Evolutionary conservation across 2,888 invertebrate genomes (phyloP).

Genomic region (Lingula anatina): DNA sequence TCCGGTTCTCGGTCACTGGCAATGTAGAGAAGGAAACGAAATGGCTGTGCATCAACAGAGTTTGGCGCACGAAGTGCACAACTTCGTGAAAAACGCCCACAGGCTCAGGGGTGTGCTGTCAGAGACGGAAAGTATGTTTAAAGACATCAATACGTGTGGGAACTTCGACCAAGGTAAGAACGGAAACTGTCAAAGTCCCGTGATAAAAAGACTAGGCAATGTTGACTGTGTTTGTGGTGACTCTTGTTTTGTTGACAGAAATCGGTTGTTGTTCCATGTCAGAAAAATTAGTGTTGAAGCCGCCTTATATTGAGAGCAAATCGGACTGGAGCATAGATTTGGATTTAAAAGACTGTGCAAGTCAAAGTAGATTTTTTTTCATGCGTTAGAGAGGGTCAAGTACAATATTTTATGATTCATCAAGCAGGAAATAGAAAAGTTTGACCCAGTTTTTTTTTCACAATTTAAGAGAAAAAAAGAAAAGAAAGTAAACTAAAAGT

Average conservation of each 20-base stretch:
- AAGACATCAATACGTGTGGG: conserved; percentile 60
- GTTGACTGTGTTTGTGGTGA: not conserved
- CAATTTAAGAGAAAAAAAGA: too few species aligned
- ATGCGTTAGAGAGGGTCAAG: too few species aligned
- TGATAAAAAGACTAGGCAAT: not conserved
- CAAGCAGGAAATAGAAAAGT: too few species aligned
- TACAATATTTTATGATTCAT: too few species aligned
- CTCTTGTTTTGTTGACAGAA: not conserved
- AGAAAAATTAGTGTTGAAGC: not conserved
- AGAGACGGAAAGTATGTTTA: conserved; percentile 62
- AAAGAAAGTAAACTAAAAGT: too few species aligned
- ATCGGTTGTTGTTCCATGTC: not conserved
- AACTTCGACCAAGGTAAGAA: conserved; percentile 59
- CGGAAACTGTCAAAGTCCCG: not conserved
- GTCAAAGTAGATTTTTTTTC: too few species aligned
- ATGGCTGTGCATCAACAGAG: too few species aligned
- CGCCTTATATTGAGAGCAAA: not conserved
- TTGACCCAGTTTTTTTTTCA: too few species aligned
- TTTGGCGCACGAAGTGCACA: conserved; percentile 59
- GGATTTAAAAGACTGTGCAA: too few species aligned
- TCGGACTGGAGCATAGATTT: too few species aligned
- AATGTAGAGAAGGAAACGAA: too few species aligned
- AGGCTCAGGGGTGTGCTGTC: conserved; percentile 60
- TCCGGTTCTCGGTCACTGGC: too few species aligned
- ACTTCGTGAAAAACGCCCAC: conserved; percentile 59